phyloP scores from a whole-genome alignment of 2,888 invertebrate species.

The Chironomus tentans region DNA sequence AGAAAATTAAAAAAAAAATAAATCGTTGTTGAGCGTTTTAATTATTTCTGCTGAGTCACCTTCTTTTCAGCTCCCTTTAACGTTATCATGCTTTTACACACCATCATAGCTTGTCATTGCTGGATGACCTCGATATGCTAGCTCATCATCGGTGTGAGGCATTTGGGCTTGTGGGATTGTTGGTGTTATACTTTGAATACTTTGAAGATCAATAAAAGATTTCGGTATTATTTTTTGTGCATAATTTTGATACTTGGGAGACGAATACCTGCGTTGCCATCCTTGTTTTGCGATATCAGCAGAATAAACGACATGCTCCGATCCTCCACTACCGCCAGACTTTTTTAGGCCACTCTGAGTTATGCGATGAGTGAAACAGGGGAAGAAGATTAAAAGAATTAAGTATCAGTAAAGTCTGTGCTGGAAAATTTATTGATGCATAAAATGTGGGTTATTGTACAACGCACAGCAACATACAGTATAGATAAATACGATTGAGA shows the following conservation, averaged over 20 bases:
- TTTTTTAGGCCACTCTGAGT: slow-evolving; percentile 54
- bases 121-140: slow-evolving; percentile 21
- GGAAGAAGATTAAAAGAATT: background rate
- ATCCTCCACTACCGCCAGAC: slow-evolving; percentile 42
- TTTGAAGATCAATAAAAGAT: slow-evolving; percentile 8
- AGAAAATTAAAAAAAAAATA: background rate
- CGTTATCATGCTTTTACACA: slow-evolving; percentile 1
- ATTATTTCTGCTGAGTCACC: background rate
- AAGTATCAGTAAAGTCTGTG: background rate
- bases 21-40: background rate
- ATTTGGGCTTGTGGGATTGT: background rate
- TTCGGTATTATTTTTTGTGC: slow-evolving; percentile 3
- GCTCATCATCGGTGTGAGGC: background rate
- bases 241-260: slow-evolving; percentile 33
- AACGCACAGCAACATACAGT: background rate
- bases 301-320: slow-evolving; percentile 50
- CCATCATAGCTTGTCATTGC: slow-evolving; percentile 12
- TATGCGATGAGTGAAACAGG: background rate
- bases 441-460: slow-evolving; percentile 6
- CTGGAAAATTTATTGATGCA: slow-evolving; percentile 2
- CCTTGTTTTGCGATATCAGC: slow-evolving; percentile 33
- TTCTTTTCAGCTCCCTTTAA: background rate
- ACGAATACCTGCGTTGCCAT: slow-evolving; percentile 40
- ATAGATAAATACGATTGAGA: background rate
- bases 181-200: slow-evolving; percentile 11